Evolutionary conservation across 2,113 vertebrate species (phyloP), one percentile per base, ranked within the genome.

Genomic region (Pyrgilauda ruficollis): DNA sequence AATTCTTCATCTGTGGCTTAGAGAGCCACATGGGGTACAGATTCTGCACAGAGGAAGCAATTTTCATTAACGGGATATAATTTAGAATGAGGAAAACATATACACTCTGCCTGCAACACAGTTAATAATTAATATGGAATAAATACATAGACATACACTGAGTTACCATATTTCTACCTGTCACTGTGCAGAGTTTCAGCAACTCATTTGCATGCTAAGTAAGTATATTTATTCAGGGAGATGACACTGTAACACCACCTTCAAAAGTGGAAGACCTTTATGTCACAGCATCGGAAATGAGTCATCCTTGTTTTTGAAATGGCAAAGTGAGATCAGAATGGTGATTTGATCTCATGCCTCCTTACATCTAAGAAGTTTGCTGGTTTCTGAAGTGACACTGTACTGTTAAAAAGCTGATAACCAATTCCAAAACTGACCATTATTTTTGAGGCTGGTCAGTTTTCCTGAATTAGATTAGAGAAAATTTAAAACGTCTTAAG

Each of bases 51-150:
- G 96, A 97, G 97, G 97, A 98, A 98, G 97, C 97, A 98, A 98
- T 98, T 98, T 98, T 98, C 97, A 97, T 98, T 98, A 98, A 97
- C 97, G 94, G 95, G 94, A 97, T 98, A 96, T 98, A 98, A 98
- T 98, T 98, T 97, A 97, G 94, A 96, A 96, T 92, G 93, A 97
- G 97, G 97, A 97, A 97, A 98, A 98, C 97, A 97, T 94, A 94
- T 90, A 97, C 95, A 91, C 82, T 94, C 68, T 96, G 97, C 89
- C 93, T 95, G 92, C 88, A 97, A 97, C 93, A 96, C 72, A 90
- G 97, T 93, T 97, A 96, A 96, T 98, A 96, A 97, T 96, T 97
- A 96, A 96, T 78, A 75, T 79, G 94, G 97, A 95, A 97, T 97
- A 97, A 98, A 96, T 86, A 70, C 66, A 64, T 59, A 94, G 96